phyloP scores from a whole-genome alignment of 2,113 vertebrate species.

The Puffinus mauretanicus region DNA sequence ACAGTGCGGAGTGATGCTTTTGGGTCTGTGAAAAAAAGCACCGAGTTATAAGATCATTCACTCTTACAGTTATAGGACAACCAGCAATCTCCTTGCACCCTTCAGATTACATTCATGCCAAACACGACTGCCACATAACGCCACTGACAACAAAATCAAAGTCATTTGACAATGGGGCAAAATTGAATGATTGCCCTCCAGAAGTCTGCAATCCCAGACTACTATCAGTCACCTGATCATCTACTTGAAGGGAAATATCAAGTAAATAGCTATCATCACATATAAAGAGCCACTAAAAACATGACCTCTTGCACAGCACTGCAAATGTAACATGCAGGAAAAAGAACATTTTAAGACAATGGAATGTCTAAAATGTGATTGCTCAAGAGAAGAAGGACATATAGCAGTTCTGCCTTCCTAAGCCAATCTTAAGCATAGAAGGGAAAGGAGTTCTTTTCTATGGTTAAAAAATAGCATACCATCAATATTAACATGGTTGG shows the following conservation, averaged over 20 bases:
- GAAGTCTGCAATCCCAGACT: neutral
- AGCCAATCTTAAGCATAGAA: neutral
- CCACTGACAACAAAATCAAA: neutral
- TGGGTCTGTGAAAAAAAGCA: neutral
- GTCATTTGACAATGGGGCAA: neutral
- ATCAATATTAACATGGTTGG: neutral
- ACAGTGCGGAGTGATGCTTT: neutral
- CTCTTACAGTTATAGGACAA: neutral
- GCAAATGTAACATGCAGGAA: neutral
- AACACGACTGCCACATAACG: fast-evolving
- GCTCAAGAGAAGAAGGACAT: neutral
- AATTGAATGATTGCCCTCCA: neutral
- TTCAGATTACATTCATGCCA: neutral
- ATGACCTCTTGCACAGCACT: neutral
- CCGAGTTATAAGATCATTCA: fast-evolving
- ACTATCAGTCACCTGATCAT: neutral
- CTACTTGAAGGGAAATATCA: neutral
- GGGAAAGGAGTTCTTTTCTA: neutral
- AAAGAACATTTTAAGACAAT: neutral
- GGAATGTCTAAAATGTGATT: neutral
- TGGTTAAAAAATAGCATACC: neutral
- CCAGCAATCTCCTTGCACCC: neutral
- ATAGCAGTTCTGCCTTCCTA: neutral
- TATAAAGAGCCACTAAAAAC: neutral
- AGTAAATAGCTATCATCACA: neutral